Percentiles rank a stretch among this genome's conserved stretches.
These are phyloP conservation scores for Acronicta psi DNA, from an alignment of 2,888 invertebrate genomes.

Conservation along the genomic window DNA sequence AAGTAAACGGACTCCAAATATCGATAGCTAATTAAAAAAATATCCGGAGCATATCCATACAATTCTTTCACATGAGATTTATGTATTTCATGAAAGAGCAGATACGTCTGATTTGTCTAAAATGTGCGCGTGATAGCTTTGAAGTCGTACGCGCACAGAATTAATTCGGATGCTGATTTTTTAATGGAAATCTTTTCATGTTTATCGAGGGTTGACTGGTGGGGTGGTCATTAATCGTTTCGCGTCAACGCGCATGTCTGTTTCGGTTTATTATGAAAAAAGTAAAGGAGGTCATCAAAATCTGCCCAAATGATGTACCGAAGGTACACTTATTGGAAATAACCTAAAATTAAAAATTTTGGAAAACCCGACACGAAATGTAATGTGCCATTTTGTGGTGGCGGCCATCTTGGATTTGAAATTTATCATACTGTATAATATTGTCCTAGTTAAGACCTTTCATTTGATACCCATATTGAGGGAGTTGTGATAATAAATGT, in stretches of 20 bases:
- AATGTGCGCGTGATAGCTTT: slow-evolving; percentile 49
- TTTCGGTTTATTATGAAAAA: background rate
- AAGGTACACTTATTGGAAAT: no score
- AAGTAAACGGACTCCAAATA: no score
- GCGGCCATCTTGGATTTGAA: no score
- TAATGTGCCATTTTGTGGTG: no score
- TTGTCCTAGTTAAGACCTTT: no score
- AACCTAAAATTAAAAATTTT: no score
- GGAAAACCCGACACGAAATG: no score
- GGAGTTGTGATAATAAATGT: no score
- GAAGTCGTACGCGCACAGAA: slow-evolving; percentile 31
- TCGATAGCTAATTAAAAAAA: background rate
- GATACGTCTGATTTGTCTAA: slow-evolving; percentile 63
- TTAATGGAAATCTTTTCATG: slow-evolving; percentile 45
- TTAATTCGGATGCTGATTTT: slow-evolving; percentile 24
- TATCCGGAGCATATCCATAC: slow-evolving; percentile 34
- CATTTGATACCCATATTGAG: no score
- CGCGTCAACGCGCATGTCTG: slow-evolving; percentile 24
- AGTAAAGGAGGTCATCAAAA: no score
- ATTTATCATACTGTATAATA: no score
- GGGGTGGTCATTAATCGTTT: slow-evolving; percentile 36
- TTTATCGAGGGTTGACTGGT: slow-evolving; percentile 28
- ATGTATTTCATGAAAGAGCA: slow-evolving; percentile 64
- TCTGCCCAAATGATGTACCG: no score
- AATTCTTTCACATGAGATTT: slow-evolving; percentile 57